A percentile compares a stretch with the other conserved stretches of the same genome.
Conservation (phyloP, 2,113 vertebrate species). For the Pelmatolapia mariae region DNA sequence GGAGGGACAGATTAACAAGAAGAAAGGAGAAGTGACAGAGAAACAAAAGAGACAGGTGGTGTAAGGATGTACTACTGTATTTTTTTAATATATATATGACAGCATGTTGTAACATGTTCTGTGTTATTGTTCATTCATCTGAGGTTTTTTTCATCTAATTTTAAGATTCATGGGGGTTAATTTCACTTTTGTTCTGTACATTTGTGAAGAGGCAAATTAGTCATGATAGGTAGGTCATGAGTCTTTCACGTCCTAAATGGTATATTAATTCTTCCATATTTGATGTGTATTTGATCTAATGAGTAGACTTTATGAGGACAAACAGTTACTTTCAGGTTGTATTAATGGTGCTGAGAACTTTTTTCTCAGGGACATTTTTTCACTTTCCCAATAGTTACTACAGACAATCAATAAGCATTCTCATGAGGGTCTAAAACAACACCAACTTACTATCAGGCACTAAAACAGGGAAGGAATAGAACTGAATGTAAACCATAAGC, state of each 20-base stretch:
- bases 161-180: too few species aligned
- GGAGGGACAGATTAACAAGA: too few species aligned
- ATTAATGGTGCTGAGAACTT: background rate
- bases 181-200: too few species aligned
- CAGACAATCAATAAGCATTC: background rate
- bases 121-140: too few species aligned
- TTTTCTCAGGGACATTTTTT: background rate
- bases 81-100: too few species aligned
- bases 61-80: too few species aligned
- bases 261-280: background rate
- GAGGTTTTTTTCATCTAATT: too few species aligned
- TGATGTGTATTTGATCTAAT: background rate
- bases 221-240: background rate
- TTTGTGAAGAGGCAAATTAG: background rate
- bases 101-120: too few species aligned
- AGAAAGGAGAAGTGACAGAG: too few species aligned
- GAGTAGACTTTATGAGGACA: background rate
- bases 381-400: background rate
- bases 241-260: background rate
- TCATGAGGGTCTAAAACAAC: background rate
- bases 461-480: background rate
- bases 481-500: background rate
- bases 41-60: too few species aligned
- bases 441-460: background rate
- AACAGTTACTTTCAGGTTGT: background rate